These are phyloP conservation scores for Pteronura brasiliensis DNA, from an alignment of 2,113 vertebrate species.

Conservation along the genomic window DNA sequence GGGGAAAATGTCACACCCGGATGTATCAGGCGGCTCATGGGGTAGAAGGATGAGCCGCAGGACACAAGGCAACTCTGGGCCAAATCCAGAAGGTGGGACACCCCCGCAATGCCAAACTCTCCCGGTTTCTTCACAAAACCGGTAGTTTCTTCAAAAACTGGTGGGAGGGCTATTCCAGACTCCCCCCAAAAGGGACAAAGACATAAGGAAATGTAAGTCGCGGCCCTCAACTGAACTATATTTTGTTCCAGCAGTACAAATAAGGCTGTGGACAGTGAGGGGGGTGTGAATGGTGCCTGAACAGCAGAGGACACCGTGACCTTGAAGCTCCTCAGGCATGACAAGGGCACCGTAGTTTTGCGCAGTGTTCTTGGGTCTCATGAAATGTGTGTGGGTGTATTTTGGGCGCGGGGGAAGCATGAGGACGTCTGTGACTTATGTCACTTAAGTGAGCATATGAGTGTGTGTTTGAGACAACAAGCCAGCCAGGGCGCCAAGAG, in stretches of 20 bases:
- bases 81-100: neutral
- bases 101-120: neutral
- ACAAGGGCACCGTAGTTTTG: neutral
- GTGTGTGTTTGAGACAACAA: neutral
- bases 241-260: neutral
- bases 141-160: neutral
- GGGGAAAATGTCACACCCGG: neutral
- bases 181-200: neutral
- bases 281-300: neutral
- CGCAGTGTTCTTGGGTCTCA: neutral
- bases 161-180: neutral
- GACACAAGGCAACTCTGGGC: neutral
- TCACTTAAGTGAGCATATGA: neutral
- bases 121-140: neutral
- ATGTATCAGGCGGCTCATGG: neutral
- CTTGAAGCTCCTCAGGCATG: neutral
- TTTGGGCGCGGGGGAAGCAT: no score
- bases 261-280: neutral
- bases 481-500: rapidly evolving
- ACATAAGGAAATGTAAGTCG: neutral
- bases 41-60: neutral
- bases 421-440: neutral
- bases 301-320: neutral
- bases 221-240: neutral
- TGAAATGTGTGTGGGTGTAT: neutral